Percentiles rank a stretch among this genome's conserved stretches.
phyloP scores from a whole-genome alignment of 2,888 invertebrate genomes.

The Eustalomyia histrio region DNA sequence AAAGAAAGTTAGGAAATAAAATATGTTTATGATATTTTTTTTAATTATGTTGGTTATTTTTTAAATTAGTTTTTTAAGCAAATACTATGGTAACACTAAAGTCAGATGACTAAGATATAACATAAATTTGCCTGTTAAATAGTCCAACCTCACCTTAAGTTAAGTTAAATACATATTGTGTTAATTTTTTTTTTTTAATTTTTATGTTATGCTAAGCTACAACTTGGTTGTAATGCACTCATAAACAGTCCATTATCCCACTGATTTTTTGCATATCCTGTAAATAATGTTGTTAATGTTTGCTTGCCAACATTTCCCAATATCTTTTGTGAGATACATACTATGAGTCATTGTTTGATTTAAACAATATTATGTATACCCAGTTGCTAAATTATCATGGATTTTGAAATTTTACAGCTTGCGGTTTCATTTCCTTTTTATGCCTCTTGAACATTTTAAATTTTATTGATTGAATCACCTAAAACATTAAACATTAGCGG shows the following conservation, averaged over 20 bases:
- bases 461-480: background rate
- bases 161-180: background rate
- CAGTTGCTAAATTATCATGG: constrained; percentile 30
- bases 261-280: constrained; percentile 48
- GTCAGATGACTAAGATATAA: background rate
- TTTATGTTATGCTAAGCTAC: background rate
- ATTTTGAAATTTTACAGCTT: constrained; percentile 30
- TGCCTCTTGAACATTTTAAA: background rate
- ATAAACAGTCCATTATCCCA: constrained; percentile 22
- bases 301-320: constrained; percentile 7
- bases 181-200: background rate
- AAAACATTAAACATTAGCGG: background rate
- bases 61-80: no score
- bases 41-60: no score
- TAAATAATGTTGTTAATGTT: constrained; percentile 29
- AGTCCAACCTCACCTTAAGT: background rate
- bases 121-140: background rate
- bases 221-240: background rate
- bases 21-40: no score
- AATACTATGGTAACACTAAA: background rate
- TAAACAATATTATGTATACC: constrained; percentile 26
- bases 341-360: constrained; percentile 25
- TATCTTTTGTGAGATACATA: background rate
- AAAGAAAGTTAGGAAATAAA: no score
- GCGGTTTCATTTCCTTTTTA: constrained; percentile 47